Evolutionary conservation across 2,888 invertebrate genomes (phyloP).

Genomic region (Tenthredo amoena): DNA sequence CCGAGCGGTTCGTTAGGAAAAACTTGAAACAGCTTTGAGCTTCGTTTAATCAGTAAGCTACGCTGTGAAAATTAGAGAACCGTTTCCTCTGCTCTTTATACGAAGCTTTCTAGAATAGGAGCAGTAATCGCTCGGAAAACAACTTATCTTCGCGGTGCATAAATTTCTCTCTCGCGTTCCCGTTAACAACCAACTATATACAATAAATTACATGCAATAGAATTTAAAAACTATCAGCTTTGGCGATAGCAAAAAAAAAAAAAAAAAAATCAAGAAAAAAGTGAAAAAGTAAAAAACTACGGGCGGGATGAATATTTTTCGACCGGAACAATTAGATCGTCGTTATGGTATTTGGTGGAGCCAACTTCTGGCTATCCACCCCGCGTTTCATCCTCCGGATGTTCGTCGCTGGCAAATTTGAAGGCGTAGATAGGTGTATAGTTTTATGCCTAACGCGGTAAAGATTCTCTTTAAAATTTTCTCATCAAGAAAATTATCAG

Average conservation of each 20-base stretch:
- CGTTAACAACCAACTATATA: neutral
- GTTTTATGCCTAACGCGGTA: neutral
- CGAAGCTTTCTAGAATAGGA: neutral
- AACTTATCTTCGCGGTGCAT: neutral
- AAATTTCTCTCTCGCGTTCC: neutral
- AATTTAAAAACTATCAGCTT: neutral
- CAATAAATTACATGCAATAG: neutral
- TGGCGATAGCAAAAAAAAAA: neutral
- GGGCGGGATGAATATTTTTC: neutral
- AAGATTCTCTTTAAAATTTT: conserved; percentile 3
- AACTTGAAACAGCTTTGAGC: conserved; percentile 8
- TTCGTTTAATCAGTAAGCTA: conserved; percentile 4
- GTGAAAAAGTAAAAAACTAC: neutral
- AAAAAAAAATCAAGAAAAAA: neutral
- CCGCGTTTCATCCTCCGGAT: neutral
- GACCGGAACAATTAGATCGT: neutral
- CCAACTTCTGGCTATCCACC: neutral
- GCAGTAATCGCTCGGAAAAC: conserved; percentile 6
- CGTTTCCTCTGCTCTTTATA: neutral
- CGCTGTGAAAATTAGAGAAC: conserved; percentile 13
- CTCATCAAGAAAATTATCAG: conserved; percentile 33
- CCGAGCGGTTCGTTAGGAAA: neutral
- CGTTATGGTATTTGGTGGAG: neutral
- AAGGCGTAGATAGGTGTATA: neutral
- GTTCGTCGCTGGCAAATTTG: neutral